These are phyloP conservation scores for Branchipolynoe longqiensis DNA, from an alignment of 2,888 invertebrate species.

Conservation along the genomic window DNA sequence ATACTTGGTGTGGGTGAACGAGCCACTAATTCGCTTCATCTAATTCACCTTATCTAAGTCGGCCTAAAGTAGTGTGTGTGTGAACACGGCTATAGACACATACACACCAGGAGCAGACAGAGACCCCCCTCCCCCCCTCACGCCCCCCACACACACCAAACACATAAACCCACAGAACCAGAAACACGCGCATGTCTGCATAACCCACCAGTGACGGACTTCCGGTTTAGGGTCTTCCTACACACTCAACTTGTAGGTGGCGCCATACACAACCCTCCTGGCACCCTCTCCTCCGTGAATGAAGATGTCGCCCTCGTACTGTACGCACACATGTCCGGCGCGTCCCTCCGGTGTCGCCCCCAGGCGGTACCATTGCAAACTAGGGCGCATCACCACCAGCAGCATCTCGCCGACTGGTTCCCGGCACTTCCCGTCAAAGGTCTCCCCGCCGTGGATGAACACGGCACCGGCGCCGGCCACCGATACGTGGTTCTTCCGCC, in stretches of 20 bases:
- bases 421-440: slow-evolving; percentile 78
- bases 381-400: slow-evolving; percentile 70
- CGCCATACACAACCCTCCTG: slow-evolving; percentile 61
- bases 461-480: slow-evolving; percentile 72
- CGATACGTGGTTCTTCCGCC: slow-evolving; percentile 78
- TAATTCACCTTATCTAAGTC: too few species aligned
- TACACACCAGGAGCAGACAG: too few species aligned
- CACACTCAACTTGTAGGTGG: slow-evolving; percentile 9
- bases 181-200: too few species aligned
- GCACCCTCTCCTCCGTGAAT: slow-evolving; percentile 79
- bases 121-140: too few species aligned
- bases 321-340: slow-evolving; percentile 77
- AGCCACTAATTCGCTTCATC: too few species aligned
- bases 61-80: too few species aligned
- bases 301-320: slow-evolving; percentile 70
- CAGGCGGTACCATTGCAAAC: slow-evolving; percentile 71
- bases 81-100: too few species aligned
- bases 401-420: slow-evolving; percentile 80
- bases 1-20: too few species aligned
- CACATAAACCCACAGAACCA: too few species aligned
- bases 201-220: too few species aligned
- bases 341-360: slow-evolving; percentile 72
- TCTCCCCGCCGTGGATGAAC: slow-evolving; percentile 80
- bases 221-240: too few species aligned
- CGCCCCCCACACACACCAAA: too few species aligned